These are phyloP conservation scores for Tanaodytes sp. DNA, from an alignment of 2,888 invertebrate species.

Conservation along the genomic window DNA sequence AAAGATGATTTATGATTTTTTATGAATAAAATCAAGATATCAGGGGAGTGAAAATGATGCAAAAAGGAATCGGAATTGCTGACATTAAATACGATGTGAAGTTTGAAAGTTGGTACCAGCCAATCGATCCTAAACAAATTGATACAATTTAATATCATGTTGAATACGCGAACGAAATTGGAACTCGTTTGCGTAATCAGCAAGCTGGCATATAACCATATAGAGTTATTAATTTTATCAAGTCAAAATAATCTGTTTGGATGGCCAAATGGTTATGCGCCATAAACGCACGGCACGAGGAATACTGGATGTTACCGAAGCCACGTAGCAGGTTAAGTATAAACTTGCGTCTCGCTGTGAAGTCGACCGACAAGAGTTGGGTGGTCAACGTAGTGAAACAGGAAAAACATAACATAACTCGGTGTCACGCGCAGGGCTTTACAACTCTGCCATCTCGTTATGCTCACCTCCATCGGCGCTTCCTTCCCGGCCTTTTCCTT, in stretches of 20 bases:
- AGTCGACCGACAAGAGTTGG: slow-evolving; percentile 60
- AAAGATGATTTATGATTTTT: too few relatives aligned
- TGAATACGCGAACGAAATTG: slow-evolving; percentile 44
- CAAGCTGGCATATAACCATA: slow-evolving; percentile 65
- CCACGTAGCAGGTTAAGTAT: slow-evolving; percentile 62
- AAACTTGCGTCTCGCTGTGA: slow-evolving; percentile 62
- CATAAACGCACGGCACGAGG: slow-evolving; percentile 72
- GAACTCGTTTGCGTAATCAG: slow-evolving; percentile 65
- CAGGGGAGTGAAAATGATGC: too few relatives aligned
- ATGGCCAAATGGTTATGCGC: slow-evolving; percentile 70
- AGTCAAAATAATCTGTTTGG: slow-evolving; percentile 72
- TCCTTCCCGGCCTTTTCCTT: slow-evolving; percentile 50
- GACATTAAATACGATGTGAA: too few relatives aligned
- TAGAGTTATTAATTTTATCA: slow-evolving; percentile 73
- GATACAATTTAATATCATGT: slow-evolving; percentile 55
- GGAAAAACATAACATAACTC: slow-evolving; percentile 69
- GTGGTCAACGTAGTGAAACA: slow-evolving; percentile 61
- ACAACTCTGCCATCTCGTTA: slow-evolving; percentile 71
- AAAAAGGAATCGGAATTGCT: too few relatives aligned
- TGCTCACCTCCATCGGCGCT: slow-evolving; percentile 55
- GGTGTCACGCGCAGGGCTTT: slow-evolving; percentile 72
- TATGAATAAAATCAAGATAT: too few relatives aligned
- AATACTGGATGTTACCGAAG: slow-evolving; percentile 69
- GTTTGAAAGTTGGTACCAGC: too few relatives aligned
- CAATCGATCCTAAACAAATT: too few relatives aligned